phyloP scores from a whole-genome alignment of 2,113 vertebrate species.

The Damaliscus lunatus region DNA sequence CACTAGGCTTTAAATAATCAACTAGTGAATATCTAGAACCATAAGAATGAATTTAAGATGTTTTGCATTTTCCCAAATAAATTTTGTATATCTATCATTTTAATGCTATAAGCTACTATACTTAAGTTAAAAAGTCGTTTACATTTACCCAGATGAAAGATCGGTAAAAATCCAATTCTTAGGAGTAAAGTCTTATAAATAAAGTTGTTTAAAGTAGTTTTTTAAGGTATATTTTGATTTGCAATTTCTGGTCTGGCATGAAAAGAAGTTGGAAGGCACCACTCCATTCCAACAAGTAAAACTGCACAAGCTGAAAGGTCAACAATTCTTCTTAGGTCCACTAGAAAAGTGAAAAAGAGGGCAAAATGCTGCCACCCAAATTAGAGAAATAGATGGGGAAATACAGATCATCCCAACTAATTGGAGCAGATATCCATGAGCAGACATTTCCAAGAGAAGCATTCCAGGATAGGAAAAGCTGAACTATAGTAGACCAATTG shows the following conservation, averaged over 20 bases:
- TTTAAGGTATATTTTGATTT: neutral
- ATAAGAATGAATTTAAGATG: neutral
- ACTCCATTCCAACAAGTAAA: neutral
- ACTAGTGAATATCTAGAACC: neutral
- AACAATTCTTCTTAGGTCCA: neutral
- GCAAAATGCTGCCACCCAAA: neutral
- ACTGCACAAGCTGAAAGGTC: neutral
- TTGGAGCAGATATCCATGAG: neutral
- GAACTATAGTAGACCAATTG: neutral
- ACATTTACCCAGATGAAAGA: neutral
- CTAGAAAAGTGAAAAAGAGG: neutral
- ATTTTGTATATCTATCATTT: neutral
- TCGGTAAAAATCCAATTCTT: neutral
- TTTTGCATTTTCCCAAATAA: neutral
- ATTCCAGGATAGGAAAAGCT: neutral
- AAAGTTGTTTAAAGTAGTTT: neutral
- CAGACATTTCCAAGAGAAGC: neutral
- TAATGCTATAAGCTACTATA: conserved; percentile 1
- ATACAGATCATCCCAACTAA: neutral
- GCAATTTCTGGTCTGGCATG: neutral
- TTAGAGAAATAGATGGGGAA: neutral
- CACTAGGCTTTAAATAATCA: neutral
- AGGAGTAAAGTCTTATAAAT: neutral
- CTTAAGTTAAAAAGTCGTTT: neutral
- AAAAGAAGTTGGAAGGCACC: neutral